Conservation (phyloP, 2,113 vertebrate genomes). For the Raja brachyura region DNA sequence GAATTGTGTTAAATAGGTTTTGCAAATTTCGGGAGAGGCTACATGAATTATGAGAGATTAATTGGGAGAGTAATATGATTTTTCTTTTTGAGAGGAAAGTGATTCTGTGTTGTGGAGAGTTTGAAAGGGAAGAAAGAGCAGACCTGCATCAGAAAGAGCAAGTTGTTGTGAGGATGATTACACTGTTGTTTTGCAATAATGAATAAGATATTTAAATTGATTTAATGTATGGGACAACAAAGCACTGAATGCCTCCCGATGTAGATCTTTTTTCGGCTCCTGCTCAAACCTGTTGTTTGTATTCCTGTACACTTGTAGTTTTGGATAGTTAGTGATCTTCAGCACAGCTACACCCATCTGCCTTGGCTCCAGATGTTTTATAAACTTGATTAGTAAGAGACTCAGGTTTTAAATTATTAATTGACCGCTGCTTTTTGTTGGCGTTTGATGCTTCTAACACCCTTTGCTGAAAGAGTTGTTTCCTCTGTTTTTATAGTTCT, state of each 20-base stretch:
- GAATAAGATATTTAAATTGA: neutral
- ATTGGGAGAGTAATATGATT: neutral
- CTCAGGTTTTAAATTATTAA: neutral
- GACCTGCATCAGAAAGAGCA: neutral
- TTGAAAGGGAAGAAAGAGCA: neutral
- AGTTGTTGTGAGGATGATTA: neutral
- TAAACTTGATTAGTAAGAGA: neutral
- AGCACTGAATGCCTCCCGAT: neutral
- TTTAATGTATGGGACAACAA: neutral
- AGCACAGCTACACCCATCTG: neutral
- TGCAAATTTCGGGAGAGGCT: neutral
- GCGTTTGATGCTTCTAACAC: neutral
- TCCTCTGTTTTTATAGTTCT: neutral
- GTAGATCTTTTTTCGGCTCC: neutral
- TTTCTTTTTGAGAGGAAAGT: neutral
- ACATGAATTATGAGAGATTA: neutral
- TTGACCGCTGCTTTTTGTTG: neutral
- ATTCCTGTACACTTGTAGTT: too few species aligned
- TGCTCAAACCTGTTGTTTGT: neutral
- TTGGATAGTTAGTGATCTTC: neutral
- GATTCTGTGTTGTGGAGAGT: neutral
- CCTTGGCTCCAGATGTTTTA: neutral
- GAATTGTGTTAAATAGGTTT: neutral
- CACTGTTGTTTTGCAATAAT: neutral
- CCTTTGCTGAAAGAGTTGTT: neutral